These are phyloP conservation scores for Holotrichia oblita DNA, from an alignment of 1,140 invertebrate genomes.

Conservation along the genomic window DNA sequence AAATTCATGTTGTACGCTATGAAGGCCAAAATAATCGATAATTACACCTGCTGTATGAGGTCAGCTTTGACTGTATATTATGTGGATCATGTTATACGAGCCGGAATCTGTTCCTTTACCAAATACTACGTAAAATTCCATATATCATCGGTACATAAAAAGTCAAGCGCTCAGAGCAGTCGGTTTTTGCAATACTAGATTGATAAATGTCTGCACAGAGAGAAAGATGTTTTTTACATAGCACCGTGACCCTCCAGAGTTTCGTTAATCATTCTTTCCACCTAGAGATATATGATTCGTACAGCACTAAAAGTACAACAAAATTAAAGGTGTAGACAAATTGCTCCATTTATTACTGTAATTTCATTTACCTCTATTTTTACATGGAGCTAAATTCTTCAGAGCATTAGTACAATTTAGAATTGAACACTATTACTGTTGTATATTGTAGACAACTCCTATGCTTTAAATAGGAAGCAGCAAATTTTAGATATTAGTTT, in stretches of 20 bases:
- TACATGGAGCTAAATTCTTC: too few species aligned
- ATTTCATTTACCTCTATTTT: too few species aligned
- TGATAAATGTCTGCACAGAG: conserved; percentile 3
- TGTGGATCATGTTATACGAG: background rate
- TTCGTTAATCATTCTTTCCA: background rate
- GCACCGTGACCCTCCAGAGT: background rate
- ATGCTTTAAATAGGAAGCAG: too few species aligned
- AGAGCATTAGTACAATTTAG: too few species aligned
- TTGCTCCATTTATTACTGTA: too few species aligned
- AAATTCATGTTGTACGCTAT: background rate
- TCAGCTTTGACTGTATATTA: background rate
- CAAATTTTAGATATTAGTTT: too few species aligned
- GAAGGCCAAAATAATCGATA: conserved; percentile 9
- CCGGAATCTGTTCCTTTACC: background rate
- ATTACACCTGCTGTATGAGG: background rate
- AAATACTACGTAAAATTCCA: background rate
- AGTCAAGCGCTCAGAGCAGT: background rate
- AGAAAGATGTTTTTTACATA: background rate
- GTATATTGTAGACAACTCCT: too few species aligned
- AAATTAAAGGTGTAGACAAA: too few species aligned
- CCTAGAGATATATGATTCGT: background rate
- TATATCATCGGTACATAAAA: background rate
- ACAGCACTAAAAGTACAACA: too few species aligned
- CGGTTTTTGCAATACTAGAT: background rate
- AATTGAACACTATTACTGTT: too few species aligned